phyloP scores from a whole-genome alignment of 2,888 invertebrate genomes.

The Apodemia duryi region DNA sequence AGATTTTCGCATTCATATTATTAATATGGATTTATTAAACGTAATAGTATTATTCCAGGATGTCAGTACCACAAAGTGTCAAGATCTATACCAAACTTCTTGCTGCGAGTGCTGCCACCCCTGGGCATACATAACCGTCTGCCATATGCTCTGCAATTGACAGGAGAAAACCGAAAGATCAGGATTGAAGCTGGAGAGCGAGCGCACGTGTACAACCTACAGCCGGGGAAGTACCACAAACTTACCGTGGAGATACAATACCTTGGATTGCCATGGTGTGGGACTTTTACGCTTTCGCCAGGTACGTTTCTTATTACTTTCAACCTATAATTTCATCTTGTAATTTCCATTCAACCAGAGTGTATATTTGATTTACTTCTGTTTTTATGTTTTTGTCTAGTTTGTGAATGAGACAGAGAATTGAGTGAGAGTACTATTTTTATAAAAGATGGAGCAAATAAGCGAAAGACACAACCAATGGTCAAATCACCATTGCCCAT shows the following conservation, averaged over 20 bases:
- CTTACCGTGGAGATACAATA: conserved; percentile 77
- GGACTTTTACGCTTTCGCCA: conserved; percentile 82
- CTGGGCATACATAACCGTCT: conserved; percentile 87
- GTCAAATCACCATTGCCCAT: too few species aligned
- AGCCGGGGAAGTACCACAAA: conserved; percentile 79
- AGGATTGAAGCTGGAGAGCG: conserved; percentile 86
- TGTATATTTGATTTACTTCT: too few species aligned
- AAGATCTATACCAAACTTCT: conserved; percentile 84
- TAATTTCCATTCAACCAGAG: too few species aligned
- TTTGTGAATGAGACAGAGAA: too few species aligned
- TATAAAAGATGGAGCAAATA: too few species aligned
- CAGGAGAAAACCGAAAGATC: conserved; percentile 47
- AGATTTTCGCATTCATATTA: too few species aligned
- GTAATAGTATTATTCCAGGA: conserved; percentile 40
- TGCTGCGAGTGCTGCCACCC: conserved; percentile 85
- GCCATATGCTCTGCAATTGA: conserved; percentile 82
- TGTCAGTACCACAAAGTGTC: conserved; percentile 59
- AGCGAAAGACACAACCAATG: too few species aligned
- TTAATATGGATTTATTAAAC: too few species aligned
- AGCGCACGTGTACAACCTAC: conserved; percentile 83
- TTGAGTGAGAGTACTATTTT: too few species aligned
- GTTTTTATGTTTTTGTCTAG: too few species aligned
- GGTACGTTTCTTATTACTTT: conserved; percentile 43
- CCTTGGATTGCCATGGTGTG: conserved; percentile 84
- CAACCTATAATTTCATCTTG: too few species aligned